Evolutionary conservation across 2,888 invertebrate species (phyloP), one percentile per base, ranked within the genome.

Genomic region (Drosophila rellima): DNA sequence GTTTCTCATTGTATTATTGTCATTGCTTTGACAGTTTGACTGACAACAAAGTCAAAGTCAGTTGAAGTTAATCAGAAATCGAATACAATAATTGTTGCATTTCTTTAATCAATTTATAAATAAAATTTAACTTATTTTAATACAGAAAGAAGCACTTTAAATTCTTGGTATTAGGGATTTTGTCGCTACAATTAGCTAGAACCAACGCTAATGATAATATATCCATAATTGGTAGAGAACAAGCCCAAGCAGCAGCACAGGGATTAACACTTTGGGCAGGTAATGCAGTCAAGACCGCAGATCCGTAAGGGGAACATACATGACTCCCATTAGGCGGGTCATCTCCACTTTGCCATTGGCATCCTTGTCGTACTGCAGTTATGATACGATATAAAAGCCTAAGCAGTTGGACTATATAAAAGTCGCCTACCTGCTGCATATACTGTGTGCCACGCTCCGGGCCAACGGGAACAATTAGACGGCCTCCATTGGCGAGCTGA

Each of bases 271-370:
- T 72, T 80, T 88, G 8, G 82, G 70, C n/a, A 74, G 57, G 29
- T 73, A 48, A 40, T 82, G 65, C 74, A 91, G 89, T 92, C 92
- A 92, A 57, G 92, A 86, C 0, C 81, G 94, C 91, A 95, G 95
- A 92, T 98, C 98, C 0, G 99, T 99, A 47, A 99, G 94, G 0
- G 99, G 99, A 35, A 99, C 99, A 92, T 98, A 99, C 81, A 98
- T 96, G 11, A 99, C 99, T 42, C 97, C 97, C 97, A 99, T 98
- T 10, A 99, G 93, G 42, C 95, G 94, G 80, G 95, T 96, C 69
- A 95, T 94, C 20, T 94, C 94, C 4, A 98, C 94, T 33, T 95
- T 94, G 7, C 99, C 99, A 91, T 97, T 96, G 2, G 93, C 91
- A 35, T 95, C 94, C 93, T 99, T 99, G 92, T 99, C 99, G 63